These are phyloP conservation scores for Scylla paramamosain DNA, from an alignment of 1,140 invertebrate genomes.

Conservation along the genomic window DNA sequence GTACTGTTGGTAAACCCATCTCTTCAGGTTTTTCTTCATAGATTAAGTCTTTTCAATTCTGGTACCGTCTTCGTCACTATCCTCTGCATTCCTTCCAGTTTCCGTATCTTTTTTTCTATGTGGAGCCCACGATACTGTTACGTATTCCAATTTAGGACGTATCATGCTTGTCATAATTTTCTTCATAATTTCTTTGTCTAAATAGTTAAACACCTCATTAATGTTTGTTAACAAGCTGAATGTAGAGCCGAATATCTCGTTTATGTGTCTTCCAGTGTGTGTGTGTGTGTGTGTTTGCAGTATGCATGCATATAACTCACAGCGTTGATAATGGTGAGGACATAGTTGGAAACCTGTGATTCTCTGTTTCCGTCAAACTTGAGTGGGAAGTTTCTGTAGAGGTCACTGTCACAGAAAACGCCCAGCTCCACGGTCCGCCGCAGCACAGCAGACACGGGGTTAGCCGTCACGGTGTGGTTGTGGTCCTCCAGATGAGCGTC, in stretches of 20 bases:
- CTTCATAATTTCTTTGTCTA: too few species aligned
- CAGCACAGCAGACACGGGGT: background rate
- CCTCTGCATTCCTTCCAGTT: background rate
- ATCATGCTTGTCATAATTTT: too few species aligned
- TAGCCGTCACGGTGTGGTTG: background rate
- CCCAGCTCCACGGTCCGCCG: conserved; percentile 56
- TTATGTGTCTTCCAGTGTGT: too few species aligned
- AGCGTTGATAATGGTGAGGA: conserved; percentile 62
- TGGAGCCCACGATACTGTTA: too few species aligned
- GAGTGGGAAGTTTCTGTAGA: conserved; percentile 55
- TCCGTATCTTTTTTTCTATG: background rate
- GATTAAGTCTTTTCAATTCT: background rate
- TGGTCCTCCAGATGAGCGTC: background rate
- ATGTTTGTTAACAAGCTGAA: too few species aligned
- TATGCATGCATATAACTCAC: conserved; percentile 35
- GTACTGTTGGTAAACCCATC: too few species aligned
- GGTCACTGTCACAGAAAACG: conserved; percentile 48
- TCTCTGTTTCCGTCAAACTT: background rate
- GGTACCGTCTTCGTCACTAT: too few species aligned
- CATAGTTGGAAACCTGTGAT: conserved; percentile 44
- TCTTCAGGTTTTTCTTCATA: too few species aligned
- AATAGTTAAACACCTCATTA: too few species aligned
- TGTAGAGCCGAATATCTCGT: too few species aligned
- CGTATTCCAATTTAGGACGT: too few species aligned
- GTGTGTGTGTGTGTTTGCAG: too few species aligned